Evolutionary conservation across 37 sponge, comb jelly and placozoan genomes (phyloP).

Genomic region (Amphimedon queenslandica): DNA sequence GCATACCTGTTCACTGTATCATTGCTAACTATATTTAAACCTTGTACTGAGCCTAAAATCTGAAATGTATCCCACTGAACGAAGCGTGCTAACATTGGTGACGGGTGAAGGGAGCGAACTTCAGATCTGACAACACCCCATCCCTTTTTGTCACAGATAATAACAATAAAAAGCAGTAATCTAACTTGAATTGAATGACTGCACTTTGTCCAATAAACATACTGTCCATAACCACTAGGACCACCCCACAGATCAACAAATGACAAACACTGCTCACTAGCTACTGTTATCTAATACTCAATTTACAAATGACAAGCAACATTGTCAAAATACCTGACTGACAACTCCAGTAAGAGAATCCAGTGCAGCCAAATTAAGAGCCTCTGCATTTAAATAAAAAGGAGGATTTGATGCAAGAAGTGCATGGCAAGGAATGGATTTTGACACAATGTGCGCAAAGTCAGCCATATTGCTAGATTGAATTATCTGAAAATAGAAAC

Average conservation of each 20-base stretch:
- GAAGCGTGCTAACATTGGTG: slow-evolving; percentile 40
- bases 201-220: slow-evolving; percentile 65
- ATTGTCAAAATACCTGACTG: slow-evolving; percentile 15
- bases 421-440: slow-evolving; percentile 45
- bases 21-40: slow-evolving; percentile 55
- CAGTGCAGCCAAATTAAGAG: slow-evolving; percentile 49
- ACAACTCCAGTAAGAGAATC: slow-evolving; percentile 36
- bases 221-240: slow-evolving; percentile 78
- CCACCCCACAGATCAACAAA: slow-evolving; percentile 74
- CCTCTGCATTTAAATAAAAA: slow-evolving; percentile 39
- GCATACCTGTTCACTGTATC: slow-evolving; percentile 44
- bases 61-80: slow-evolving; percentile 73
- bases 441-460: slow-evolving; percentile 23
- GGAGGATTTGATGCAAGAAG: slow-evolving; percentile 22
- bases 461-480: slow-evolving; percentile 21
- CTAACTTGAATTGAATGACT: too few relatives aligned
- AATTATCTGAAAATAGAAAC: slow-evolving; percentile 25
- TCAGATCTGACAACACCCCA: slow-evolving; percentile 72
- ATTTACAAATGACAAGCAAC: too few relatives aligned
- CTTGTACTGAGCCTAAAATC: slow-evolving; percentile 53
- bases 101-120: slow-evolving; percentile 23
- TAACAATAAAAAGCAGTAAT: too few relatives aligned
- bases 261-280: slow-evolving; percentile 9
- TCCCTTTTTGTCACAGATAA: slow-evolving; percentile 32
- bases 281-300: not conserved